A percentile compares a stretch with the other conserved stretches of the same genome.
phyloP scores from a whole-genome alignment of 2,888 invertebrate species.

The Platypus cylindrus region DNA sequence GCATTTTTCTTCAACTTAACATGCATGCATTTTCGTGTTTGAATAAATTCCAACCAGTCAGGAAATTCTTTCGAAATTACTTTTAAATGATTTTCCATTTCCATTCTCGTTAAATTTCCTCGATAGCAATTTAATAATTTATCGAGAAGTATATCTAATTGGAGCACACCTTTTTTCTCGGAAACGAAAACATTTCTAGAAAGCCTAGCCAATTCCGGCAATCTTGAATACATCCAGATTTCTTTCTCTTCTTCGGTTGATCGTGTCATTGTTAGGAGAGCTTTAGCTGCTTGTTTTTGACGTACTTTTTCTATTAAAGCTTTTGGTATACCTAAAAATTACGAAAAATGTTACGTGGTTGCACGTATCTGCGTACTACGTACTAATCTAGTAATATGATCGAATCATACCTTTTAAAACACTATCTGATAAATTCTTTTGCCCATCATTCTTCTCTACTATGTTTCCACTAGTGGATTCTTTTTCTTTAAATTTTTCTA shows the following conservation, averaged over 20 bases:
- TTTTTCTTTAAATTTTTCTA: constrained; percentile 51
- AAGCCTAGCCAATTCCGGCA: constrained; percentile 77
- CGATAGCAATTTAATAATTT: constrained; percentile 52
- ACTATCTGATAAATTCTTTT: constrained; percentile 20
- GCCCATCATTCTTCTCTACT: constrained; percentile 4
- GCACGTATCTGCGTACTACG: too few relatives aligned
- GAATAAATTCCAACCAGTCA: constrained; percentile 58
- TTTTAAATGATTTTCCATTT: constrained; percentile 65
- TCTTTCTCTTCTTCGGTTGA: constrained; percentile 60
- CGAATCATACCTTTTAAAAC: constrained; percentile 20
- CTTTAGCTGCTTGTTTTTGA: constrained; percentile 78
- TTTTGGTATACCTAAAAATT: constrained; percentile 60
- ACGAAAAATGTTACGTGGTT: too few relatives aligned
- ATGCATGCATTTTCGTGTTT: constrained; percentile 51
- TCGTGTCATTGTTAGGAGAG: constrained; percentile 70
- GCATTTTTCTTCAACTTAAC: constrained; percentile 64
- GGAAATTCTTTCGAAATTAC: constrained; percentile 61
- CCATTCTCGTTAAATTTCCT: constrained; percentile 47
- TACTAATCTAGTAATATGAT: too few relatives aligned
- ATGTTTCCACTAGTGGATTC: too few relatives aligned
- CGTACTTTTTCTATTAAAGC: constrained; percentile 76
- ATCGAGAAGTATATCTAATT: constrained; percentile 58
- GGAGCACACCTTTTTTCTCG: constrained; percentile 73
- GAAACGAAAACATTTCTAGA: constrained; percentile 76
- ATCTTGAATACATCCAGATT: constrained; percentile 56